Evolutionary conservation across 2,113 vertebrate genomes (phyloP).

Genomic region (Bujurquina vittata): DNA sequence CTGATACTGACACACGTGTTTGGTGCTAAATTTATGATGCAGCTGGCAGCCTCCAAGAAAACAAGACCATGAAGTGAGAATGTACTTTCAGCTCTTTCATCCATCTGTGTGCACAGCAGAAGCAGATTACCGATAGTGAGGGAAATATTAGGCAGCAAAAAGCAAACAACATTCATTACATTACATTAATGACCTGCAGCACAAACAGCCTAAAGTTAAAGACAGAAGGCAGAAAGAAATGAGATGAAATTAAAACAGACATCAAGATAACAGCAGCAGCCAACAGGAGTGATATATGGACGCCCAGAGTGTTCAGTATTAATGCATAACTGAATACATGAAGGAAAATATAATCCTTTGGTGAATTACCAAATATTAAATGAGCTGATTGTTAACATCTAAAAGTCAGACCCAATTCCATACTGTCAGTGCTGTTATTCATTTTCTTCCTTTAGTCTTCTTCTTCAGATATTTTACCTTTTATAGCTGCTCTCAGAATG

Average conservation of each 20-base stretch:
- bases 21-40: slow-evolving; percentile 17
- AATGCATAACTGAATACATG: background rate
- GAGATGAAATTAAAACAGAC: background rate
- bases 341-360: background rate
- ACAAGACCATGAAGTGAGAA: background rate
- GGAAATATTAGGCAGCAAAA: background rate
- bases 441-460: background rate
- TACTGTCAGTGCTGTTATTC: background rate
- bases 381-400: background rate
- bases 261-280: background rate
- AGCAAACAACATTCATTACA: background rate
- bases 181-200: background rate
- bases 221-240: background rate
- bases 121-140: background rate
- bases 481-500: background rate
- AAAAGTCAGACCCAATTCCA: background rate
- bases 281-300: background rate
- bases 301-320: too few relatives aligned
- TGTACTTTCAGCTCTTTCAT: background rate
- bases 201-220: background rate
- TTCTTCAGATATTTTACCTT: background rate
- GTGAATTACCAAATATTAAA: background rate
- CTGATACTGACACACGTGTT: background rate
- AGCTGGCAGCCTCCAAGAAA: background rate
- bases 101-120: background rate